Base-by-base conservation (phyloP, 2,888 invertebrate species). In the Euspilapteryx auroguttella region DNA sequence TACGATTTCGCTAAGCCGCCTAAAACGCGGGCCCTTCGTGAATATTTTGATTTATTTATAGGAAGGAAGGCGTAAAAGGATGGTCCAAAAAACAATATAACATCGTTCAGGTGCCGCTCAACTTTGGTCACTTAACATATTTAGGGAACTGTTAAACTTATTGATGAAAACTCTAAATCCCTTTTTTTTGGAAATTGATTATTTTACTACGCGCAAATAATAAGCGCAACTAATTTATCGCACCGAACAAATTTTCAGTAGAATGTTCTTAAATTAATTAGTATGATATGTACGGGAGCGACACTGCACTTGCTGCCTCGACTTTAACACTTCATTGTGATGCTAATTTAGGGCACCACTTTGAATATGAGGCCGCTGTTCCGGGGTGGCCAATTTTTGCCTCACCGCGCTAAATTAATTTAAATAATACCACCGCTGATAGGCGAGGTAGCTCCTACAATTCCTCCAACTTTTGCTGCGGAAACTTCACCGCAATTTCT, bases 21-120 rank as follows among this genome's bases (percentile, higher is more conserved):
- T 68, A 64, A 63, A 69, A 75, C 64, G 68, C 68, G 64, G 54
- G 68, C 69, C 69, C 66, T 71, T 68, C 63, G 69, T 69, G 71
- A 69, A 75, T 73, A 73, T 73, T 75, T 73, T 75, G 73, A 75
- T 75, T 75, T 75, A 75, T 75, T 75, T 75, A 75, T 68, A 62
- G 68, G 63, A 58, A 61, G 57, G 53, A 66, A 64, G 52, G 64
- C 62, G 64, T 68, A 64, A 69, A 71, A 64, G 69, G 69, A 63
- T 68, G 62, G 61, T 57, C 59, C 53, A 57, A 65, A 66, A 36
- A 66, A 69, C 68, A 66, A 69, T 68, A 68, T 65, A 62, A 59
- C 51, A 52, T 46, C 49, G 54, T 55, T 59, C 56, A 59, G 40
- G 40, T 42, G 40, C 35, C 49, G 42, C 50, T 44, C 49, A 41